Evolutionary conservation across 2,797 vertebrate genomes (phyloP).

Genomic region (Erpetoichthys calabaricus): DNA sequence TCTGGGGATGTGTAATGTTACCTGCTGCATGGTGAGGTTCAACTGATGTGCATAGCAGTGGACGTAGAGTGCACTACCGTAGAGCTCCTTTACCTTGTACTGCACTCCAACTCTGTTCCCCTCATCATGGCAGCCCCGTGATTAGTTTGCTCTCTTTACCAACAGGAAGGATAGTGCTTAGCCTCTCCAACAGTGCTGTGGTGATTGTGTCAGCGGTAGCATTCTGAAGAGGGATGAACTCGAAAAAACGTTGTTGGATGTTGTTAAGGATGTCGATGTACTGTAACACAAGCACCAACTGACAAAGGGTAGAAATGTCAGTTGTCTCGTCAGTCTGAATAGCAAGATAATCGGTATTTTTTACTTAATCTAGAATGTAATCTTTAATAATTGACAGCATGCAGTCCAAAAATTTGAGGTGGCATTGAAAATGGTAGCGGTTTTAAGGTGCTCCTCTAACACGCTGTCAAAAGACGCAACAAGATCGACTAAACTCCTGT

Average conservation of each 20-base stretch:
- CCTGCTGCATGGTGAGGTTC: slow-evolving; percentile 17
- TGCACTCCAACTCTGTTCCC: slow-evolving; percentile 7
- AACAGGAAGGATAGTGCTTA: slow-evolving; percentile 5
- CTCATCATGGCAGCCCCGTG: slow-evolving; percentile 2
- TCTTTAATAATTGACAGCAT: too few relatives aligned
- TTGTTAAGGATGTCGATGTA: slow-evolving; percentile 6
- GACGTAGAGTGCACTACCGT: slow-evolving; percentile 4
- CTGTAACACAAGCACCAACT: slow-evolving; percentile 13
- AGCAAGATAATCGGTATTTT: slow-evolving; percentile 5
- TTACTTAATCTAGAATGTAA: slow-evolving; percentile 10
- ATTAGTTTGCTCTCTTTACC: slow-evolving; percentile 3
- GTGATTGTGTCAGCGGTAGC: neutral
- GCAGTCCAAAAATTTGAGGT: too few relatives aligned
- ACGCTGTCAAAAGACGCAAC: too few relatives aligned
- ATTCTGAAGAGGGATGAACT: slow-evolving; percentile 7
- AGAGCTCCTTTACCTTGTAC: neutral
- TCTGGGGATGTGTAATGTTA: slow-evolving; percentile 6
- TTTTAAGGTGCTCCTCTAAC: too few relatives aligned
- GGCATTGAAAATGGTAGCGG: too few relatives aligned
- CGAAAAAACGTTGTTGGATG: slow-evolving; percentile 12
- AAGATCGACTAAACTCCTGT: too few relatives aligned
- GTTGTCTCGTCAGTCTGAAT: slow-evolving; percentile 14
- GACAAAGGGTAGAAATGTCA: slow-evolving; percentile 10
- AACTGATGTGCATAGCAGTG: slow-evolving; percentile 16
- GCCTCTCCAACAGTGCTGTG: slow-evolving; percentile 3